A percentile compares a stretch with the other conserved stretches of the same genome.
Conservation (phyloP, 2,113 vertebrate genomes). For the Triplophysa dalaica region DNA sequence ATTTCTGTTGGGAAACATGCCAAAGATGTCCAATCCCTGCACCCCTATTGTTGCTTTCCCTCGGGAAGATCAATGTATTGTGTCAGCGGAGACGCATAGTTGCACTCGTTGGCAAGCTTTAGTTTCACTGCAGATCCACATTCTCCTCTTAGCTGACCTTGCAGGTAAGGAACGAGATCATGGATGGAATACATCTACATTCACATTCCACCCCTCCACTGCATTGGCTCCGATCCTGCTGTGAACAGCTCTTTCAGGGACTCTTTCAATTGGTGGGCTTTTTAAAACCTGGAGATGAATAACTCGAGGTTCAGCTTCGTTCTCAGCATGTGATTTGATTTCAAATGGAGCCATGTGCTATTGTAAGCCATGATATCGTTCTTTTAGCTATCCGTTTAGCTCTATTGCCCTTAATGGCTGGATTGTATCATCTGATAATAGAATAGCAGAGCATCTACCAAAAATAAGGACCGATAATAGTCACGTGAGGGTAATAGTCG, state of each 20-base stretch:
- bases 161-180: slow-evolving; percentile 43
- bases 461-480: neutral
- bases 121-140: slow-evolving; percentile 39
- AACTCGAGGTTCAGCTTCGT: neutral
- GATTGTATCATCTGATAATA: slow-evolving; percentile 7
- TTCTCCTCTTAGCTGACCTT: slow-evolving; percentile 47
- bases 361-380: neutral
- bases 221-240: neutral
- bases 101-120: slow-evolving; percentile 38
- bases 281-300: slow-evolving; percentile 6
- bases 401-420: slow-evolving; percentile 17
- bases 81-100: slow-evolving; percentile 25
- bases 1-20: neutral
- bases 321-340: slow-evolving; percentile 14
- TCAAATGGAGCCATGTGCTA: slow-evolving; percentile 11
- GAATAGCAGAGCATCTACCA: neutral
- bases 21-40: neutral
- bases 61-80: slow-evolving; percentile 2
- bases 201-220: neutral
- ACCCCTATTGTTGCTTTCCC: slow-evolving; percentile 6
- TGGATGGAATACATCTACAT: slow-evolving; percentile 22
- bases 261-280: neutral
- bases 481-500: neutral
- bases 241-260: neutral
- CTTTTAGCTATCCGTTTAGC: slow-evolving; percentile 1